Percentiles rank a stretch among this genome's conserved stretches.
These are phyloP conservation scores for Orchestes rusci DNA, from an alignment of 2,888 invertebrate genomes.

Conservation along the genomic window DNA sequence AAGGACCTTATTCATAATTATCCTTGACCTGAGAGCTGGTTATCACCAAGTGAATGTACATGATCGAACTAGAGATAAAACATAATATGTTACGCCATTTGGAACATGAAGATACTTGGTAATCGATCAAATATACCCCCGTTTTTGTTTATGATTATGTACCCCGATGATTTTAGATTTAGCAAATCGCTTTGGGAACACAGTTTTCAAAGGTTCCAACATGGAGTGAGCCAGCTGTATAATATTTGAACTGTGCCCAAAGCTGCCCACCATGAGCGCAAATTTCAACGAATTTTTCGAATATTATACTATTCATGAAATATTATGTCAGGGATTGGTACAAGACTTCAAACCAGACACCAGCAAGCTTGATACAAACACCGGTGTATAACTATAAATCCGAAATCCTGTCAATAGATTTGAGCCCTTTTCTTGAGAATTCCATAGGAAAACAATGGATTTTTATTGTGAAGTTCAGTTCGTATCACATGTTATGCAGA, in stretches of 20 bases:
- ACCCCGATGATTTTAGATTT: too few relatives aligned
- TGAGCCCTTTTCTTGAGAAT: conserved; percentile 29
- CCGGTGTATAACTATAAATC: conserved; percentile 27
- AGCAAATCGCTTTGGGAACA: too few relatives aligned
- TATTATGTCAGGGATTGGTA: conserved; percentile 28
- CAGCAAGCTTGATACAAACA: conserved; percentile 31
- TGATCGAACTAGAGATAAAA: conserved; percentile 14
- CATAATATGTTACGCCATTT: conserved; percentile 17
- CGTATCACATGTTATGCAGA: conserved; percentile 33
- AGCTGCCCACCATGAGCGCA: too few relatives aligned
- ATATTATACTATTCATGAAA: too few relatives aligned
- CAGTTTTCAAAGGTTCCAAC: too few relatives aligned
- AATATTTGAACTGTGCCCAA: too few relatives aligned
- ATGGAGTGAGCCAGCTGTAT: too few relatives aligned
- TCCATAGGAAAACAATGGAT: conserved; percentile 21
- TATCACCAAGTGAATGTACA: conserved; percentile 18
- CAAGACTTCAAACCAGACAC: conserved; percentile 32
- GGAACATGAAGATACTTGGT: conserved; percentile 14
- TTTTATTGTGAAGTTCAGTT: conserved; percentile 27
- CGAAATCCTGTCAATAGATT: conserved; percentile 29
- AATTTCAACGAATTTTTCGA: too few relatives aligned
- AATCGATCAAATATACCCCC: too few relatives aligned
- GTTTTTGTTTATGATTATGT: too few relatives aligned
- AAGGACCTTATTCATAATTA: conserved; percentile 13
- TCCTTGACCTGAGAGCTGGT: conserved; percentile 20